Evolutionary conservation across 2,888 invertebrate genomes (phyloP), one percentile per base, ranked within the genome.

Genomic region (Drosophila neotestacea): DNA sequence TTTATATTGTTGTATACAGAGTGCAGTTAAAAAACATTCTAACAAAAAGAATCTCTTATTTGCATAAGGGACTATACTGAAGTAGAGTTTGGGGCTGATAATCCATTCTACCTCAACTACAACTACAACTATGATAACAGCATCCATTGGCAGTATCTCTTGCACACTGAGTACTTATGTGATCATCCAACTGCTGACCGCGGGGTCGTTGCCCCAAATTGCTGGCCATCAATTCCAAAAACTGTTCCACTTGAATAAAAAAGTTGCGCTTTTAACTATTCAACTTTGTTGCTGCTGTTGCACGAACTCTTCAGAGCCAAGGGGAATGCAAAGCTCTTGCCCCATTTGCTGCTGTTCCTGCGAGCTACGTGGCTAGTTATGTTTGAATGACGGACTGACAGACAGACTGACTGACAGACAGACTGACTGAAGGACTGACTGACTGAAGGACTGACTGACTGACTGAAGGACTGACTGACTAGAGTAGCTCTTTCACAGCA

Each of bases 231-330:
- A 68, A 51, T 68, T 63, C 42, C 47, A 38, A 54, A 60, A 77
- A 75, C 65, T 68, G 73, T 70, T 65, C 68, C 73, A 78, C 83
- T 83, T 61, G 64, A 80, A 46, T 64, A 50, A 48, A 76, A 71
- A 71, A 76, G 72, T 74, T 77, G 69, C 56, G 81, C 78, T 81
- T 70, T 76, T 69, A 69, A 68, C 69, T 77, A 67, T 73, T 66
- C 76, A 82, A 87, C 82, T 87, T 87, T 87, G 81, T 81, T 78
- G 71, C 63, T 36, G 44, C 34, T 28, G 56, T 22, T 59, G 54
- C 56, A 41, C 50, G 28, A 41, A 44, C 41, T 41, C 34, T 60
- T 32, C 60, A 52, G 36, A n/a, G 13, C 36, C 28, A 16, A 22
- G 16, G 13, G 50, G 10, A 32, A 41, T 59, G 27, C 11, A 9